phyloP scores from a whole-genome alignment of 1,140 invertebrate genomes.

The Bombus huntii region DNA sequence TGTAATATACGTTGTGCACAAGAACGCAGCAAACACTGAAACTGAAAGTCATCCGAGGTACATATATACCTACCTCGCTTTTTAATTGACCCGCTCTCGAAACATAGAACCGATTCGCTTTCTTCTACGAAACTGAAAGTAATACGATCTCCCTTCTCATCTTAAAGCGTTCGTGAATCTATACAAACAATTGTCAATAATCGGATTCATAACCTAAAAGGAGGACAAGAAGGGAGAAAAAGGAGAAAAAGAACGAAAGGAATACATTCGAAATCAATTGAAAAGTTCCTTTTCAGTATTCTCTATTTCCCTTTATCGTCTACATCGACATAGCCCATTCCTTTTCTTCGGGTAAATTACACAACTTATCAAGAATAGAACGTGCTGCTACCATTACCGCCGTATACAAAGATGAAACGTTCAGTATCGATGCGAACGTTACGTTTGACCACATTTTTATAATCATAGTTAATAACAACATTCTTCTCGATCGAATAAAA shows the following conservation, averaged over 20 bases:
- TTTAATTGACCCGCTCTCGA: not conserved
- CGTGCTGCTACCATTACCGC: not conserved
- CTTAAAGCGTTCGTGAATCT: not conserved
- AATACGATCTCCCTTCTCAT: not conserved
- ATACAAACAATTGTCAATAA: not conserved
- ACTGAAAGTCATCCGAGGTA: not conserved
- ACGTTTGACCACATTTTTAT: constrained; percentile 28
- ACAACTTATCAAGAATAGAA: constrained; percentile 16
- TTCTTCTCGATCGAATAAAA: no score
- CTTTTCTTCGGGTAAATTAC: constrained; percentile 7
- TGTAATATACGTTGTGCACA: no score
- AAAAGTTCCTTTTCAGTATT: not conserved
- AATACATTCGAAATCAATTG: not conserved
- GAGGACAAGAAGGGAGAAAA: not conserved
- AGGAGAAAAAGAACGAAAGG: not conserved
- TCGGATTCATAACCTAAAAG: not conserved
- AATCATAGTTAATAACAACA: not conserved
- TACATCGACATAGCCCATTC: not conserved
- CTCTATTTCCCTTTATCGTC: not conserved
- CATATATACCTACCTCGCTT: no score
- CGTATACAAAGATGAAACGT: not conserved
- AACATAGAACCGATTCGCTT: not conserved
- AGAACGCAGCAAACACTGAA: not conserved
- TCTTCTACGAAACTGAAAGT: constrained; percentile 6
- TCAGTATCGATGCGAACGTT: constrained; percentile 1